Evolutionary conservation across 2,888 invertebrate genomes (phyloP).

Genomic region (Actias luna): DNA sequence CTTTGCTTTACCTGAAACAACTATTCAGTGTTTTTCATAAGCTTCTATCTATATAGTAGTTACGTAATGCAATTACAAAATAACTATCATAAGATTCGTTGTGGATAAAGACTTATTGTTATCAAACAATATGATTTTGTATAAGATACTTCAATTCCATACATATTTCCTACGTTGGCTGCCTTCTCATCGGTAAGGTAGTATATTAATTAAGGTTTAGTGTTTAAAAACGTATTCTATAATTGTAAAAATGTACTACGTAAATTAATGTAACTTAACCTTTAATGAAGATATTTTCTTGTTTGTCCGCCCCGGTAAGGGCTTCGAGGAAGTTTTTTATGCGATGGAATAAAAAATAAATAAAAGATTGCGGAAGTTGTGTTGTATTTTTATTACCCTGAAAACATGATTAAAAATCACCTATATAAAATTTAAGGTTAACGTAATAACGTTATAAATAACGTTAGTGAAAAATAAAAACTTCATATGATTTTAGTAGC

Average conservation of each 20-base stretch:
- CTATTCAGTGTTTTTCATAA: too few species aligned
- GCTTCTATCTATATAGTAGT: too few species aligned
- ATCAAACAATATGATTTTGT: neutral
- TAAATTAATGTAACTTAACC: neutral
- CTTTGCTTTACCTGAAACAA: too few species aligned
- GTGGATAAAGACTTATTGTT: neutral
- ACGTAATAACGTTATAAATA: neutral
- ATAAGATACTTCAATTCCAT: neutral
- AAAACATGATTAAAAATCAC: neutral
- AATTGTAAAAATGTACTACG: neutral
- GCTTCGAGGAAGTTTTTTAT: neutral
- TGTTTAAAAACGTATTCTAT: neutral
- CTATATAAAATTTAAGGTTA: neutral
- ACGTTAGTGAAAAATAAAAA: neutral
- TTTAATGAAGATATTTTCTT: neutral
- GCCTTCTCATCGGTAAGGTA: neutral
- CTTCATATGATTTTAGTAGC: neutral
- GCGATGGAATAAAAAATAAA: constrained; percentile 1
- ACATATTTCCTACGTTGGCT: neutral
- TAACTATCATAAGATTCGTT: neutral
- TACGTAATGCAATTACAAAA: neutral
- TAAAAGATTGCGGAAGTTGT: neutral
- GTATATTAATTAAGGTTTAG: neutral
- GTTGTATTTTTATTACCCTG: neutral
- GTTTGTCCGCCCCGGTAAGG: neutral